Evolutionary conservation across 2,797 vertebrate species (phyloP), one percentile per base, ranked within the genome.

Genomic region (Spinus olivaceus): DNA sequence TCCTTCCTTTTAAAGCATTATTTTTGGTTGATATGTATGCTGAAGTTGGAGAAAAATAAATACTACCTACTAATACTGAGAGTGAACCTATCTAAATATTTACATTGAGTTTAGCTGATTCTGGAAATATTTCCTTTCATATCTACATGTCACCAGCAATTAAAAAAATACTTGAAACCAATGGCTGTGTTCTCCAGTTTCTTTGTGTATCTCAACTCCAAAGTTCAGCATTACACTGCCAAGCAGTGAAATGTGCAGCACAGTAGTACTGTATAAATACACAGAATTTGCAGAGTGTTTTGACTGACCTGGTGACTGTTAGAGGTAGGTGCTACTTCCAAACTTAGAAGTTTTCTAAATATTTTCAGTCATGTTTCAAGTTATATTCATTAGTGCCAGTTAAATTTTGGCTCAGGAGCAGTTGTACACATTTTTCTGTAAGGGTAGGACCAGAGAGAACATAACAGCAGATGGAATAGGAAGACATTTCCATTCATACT

Each of bases 1-100:
- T 49, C 44, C 33, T 91, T 89, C 67, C 69, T 82, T 82, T 82
- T 82, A 49, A 86, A 74, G 50, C 11, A 63, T 42, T 81, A 14
- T 27, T 92, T 82, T 87, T 60, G 20, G 37, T 79, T 0, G 0
- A 33, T 41, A 56, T 0, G 0, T 25, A 42, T 0, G 0, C 9
- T 70, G 24, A 87, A 76, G 20, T 19, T 32, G 13, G 33, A 74
- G 21, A 66, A 87, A 87, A 74, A 82, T 3, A 77, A 85, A 86
- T 27, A 20, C 16, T 70, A 59, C 8, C 17, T 4, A 50, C 21
- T 15, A 51, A 46, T 11, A 32, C 44, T 63, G 60, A 76, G 28
- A 77, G 37, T 12, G 8, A 86, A 74, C 21, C 21, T 73, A 41
- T 64, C 64, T 65, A 82, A 91, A 88, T 89, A 82, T 66, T 93